Conservation (phyloP, 53 echinoderm and acorn worm genomes). For the Antedon mediterranea region DNA sequence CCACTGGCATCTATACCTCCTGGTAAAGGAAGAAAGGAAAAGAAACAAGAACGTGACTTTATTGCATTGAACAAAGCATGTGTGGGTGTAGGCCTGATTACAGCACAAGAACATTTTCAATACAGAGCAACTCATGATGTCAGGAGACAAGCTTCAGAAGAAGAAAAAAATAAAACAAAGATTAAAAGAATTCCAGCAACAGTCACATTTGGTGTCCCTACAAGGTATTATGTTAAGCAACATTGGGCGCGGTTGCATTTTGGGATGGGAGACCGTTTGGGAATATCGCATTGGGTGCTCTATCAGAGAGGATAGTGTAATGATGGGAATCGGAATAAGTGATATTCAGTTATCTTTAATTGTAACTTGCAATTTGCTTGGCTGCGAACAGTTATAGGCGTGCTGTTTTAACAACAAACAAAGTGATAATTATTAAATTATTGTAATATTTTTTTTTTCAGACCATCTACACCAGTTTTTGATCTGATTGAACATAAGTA, state of each 20-base stretch:
- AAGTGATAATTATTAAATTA: no score
- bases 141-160: constrained; percentile 69
- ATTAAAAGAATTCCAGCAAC: constrained; percentile 90
- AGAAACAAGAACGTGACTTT: constrained; percentile 82
- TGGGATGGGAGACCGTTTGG: no score
- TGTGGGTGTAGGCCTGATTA: constrained; percentile 65
- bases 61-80: constrained; percentile 88
- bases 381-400: no score
- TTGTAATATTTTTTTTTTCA: no score
- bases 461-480: constrained; percentile 96
- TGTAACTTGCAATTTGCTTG: no score
- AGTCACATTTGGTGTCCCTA: constrained; percentile 90
- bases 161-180: constrained; percentile 88
- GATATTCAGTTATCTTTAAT: no score
- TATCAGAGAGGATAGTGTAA: no score
- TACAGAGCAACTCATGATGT: constrained; percentile 97
- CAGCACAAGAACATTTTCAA: constrained; percentile 88
- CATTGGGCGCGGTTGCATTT: no score
- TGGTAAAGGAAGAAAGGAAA: constrained; percentile 34
- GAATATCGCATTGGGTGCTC: no score
- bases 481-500: constrained; percentile 88
- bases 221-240: no score
- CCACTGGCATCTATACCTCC: constrained; percentile 38
- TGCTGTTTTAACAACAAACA: no score
- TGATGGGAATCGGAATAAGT: no score